These are phyloP conservation scores for Diarsia brunnea DNA, from an alignment of 2,888 invertebrate species.

Conservation along the genomic window DNA sequence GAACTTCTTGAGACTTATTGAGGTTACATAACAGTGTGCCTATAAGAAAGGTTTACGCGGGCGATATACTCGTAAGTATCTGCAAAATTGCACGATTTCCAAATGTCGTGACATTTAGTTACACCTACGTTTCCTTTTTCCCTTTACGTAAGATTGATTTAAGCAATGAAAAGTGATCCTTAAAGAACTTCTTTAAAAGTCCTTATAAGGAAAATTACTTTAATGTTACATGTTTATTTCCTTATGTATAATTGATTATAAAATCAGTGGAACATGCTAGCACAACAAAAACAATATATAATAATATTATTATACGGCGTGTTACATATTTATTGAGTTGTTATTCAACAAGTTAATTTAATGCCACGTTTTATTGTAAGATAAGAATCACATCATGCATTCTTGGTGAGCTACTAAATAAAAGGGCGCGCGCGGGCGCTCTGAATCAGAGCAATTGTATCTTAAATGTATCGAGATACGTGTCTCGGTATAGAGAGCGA, in stretches of 20 bases:
- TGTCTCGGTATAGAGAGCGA: constrained; percentile 11
- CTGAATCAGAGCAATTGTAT: constrained; percentile 32
- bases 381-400: constrained; percentile 42
- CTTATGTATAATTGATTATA: constrained; percentile 22
- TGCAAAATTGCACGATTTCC: constrained; percentile 4
- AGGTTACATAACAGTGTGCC: constrained; percentile 33
- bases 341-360: constrained; percentile 50
- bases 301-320: constrained; percentile 26
- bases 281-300: constrained; percentile 24
- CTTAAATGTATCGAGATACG: constrained; percentile 27
- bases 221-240: not conserved
- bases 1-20: constrained; percentile 39
- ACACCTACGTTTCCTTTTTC: constrained; percentile 14
- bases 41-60: constrained; percentile 16
- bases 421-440: constrained; percentile 19
- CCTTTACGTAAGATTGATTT: not conserved
- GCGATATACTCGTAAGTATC: constrained; percentile 10
- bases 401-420: constrained; percentile 26
- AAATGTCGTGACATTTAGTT: constrained; percentile 22
- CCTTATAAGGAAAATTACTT: constrained; percentile 3
- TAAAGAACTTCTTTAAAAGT: too few relatives aligned
- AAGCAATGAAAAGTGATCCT: not conserved
- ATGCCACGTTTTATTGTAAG: constrained; percentile 44
- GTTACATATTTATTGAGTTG: constrained; percentile 56
- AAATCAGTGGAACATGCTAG: constrained; percentile 11